These are phyloP conservation scores for Hylaea fasciaria DNA, from an alignment of 2,888 invertebrate genomes.

Conservation along the genomic window DNA sequence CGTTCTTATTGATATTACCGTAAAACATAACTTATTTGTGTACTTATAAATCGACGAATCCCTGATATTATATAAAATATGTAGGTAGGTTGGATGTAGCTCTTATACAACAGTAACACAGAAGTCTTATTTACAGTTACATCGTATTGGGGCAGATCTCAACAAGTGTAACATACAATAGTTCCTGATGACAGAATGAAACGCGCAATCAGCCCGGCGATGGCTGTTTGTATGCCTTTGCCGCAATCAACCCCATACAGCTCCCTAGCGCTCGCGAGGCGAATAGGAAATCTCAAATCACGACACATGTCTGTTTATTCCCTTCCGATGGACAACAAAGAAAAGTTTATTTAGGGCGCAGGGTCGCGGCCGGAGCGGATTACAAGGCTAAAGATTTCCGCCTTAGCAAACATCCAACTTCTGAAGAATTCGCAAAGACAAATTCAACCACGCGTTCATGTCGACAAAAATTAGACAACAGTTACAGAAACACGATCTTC, in stretches of 20 bases:
- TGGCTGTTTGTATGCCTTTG: no score
- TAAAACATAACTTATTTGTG: no score
- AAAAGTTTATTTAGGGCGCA: slow-evolving; percentile 47
- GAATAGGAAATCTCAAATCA: slow-evolving; percentile 36
- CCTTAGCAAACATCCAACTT: slow-evolving; percentile 11
- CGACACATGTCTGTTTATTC: slow-evolving; percentile 38
- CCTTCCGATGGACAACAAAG: slow-evolving; percentile 43
- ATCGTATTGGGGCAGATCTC: no score
- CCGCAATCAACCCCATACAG: slow-evolving; percentile 24
- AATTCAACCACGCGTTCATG: slow-evolving; percentile 21
- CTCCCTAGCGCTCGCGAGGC: slow-evolving; percentile 13
- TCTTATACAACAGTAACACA: no score
- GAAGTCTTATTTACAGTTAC: no score
- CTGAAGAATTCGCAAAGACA: slow-evolving; percentile 22
- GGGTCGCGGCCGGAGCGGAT: slow-evolving; percentile 57
- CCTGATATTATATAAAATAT: no score
- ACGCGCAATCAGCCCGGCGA: slow-evolving; percentile 22
- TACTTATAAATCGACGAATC: no score
- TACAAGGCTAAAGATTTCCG: slow-evolving; percentile 40
- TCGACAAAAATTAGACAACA: not conserved
- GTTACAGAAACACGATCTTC: not conserved
- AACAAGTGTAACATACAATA: slow-evolving; percentile 8
- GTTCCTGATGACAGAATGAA: slow-evolving; percentile 16
- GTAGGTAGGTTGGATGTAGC: not conserved
- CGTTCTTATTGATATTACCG: no score